Evolutionary conservation across 2,797 vertebrate species (phyloP).

Genomic region (Sciurus vulgaris): DNA sequence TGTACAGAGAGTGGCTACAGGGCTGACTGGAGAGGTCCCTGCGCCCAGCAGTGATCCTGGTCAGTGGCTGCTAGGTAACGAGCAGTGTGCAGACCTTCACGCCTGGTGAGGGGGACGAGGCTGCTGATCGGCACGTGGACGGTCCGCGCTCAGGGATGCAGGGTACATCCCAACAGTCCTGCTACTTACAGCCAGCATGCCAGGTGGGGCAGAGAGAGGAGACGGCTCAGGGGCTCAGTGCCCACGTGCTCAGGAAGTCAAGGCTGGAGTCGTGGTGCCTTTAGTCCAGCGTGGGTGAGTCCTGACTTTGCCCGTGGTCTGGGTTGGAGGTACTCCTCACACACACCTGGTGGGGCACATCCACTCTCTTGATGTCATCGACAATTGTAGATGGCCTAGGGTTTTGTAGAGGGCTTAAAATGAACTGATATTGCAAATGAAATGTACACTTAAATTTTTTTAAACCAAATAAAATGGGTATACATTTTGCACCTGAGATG

Average conservation of each 20-base stretch:
- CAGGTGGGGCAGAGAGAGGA: rapidly evolving
- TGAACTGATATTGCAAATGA: neutral
- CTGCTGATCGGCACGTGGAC: neutral
- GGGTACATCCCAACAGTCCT: neutral
- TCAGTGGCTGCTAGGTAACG: neutral
- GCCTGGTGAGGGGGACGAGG: neutral
- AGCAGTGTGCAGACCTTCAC: neutral
- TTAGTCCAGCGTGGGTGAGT: neutral
- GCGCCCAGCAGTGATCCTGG: rapidly evolving
- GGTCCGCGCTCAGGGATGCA: neutral
- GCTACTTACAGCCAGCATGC: neutral
- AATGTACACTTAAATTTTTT: neutral
- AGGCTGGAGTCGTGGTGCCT: rapidly evolving
- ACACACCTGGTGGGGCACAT: rapidly evolving
- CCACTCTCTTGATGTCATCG: rapidly evolving
- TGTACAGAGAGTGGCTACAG: rapidly evolving
- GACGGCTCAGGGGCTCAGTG: neutral
- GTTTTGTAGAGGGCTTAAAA: neutral
- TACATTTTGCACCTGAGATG: neutral
- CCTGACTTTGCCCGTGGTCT: neutral
- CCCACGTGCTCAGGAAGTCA: neutral
- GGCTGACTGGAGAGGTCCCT: rapidly evolving
- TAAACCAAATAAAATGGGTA: neutral
- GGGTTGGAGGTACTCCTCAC: rapidly evolving
- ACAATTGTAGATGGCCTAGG: rapidly evolving